phyloP scores from a whole-genome alignment of 2,113 vertebrate species.

The Stercorarius parasiticus region DNA sequence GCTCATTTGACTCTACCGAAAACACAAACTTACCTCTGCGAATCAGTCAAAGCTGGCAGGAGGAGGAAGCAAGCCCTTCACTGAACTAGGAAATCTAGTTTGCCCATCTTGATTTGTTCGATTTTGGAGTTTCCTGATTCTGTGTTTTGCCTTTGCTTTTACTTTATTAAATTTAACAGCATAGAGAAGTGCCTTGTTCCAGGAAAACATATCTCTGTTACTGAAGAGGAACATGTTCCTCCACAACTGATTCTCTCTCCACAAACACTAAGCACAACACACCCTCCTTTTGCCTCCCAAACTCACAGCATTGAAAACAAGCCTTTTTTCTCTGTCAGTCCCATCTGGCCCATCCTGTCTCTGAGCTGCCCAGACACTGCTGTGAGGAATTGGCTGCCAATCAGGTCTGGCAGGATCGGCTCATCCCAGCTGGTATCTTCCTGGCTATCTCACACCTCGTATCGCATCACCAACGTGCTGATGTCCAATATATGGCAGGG shows the following conservation, averaged over 20 bases:
- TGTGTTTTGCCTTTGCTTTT: background rate
- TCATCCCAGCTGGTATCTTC: background rate
- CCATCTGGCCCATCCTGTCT: rapidly evolving
- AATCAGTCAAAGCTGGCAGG: background rate
- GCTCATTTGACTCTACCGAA: background rate
- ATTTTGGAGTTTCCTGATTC: background rate
- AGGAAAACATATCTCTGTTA: background rate
- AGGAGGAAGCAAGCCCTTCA: background rate
- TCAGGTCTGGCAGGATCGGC: background rate
- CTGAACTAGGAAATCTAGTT: background rate
- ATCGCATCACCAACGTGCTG: background rate
- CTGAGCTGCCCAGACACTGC: background rate
- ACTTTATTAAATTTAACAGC: background rate
- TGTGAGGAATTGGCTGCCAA: background rate
- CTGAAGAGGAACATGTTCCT: background rate
- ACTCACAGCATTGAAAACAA: background rate
- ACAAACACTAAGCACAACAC: background rate
- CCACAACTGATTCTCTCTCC: background rate
- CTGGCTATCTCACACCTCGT: background rate
- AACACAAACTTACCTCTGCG: background rate
- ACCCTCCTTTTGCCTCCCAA: background rate
- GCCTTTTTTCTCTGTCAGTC: background rate
- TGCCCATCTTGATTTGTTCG: background rate
- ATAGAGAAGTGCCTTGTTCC: background rate
- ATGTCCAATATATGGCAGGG: background rate